Evolutionary conservation across 2,797 vertebrate genomes (phyloP), one percentile per base, ranked within the genome.

Genomic region (Danio jaintianensis): DNA sequence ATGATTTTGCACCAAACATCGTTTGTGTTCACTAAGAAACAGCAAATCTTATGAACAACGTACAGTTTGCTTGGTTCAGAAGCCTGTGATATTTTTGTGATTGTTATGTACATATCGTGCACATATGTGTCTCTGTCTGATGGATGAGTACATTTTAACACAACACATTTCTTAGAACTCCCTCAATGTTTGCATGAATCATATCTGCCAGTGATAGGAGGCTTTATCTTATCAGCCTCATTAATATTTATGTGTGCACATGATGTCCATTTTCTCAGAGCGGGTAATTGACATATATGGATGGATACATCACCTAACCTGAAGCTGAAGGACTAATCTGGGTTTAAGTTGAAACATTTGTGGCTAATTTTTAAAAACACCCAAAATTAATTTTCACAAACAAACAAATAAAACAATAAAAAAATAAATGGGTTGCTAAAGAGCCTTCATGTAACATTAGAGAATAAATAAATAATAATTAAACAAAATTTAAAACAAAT

Each of bases 141-240:
- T 43, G 12, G 12, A 43, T 8, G 18, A 71, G 52, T 38, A 38
- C 22, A 52, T 38, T 50, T 47, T 38, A 7, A 9, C 7, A 71
- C 7, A 71, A 15, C n/a, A 55, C 52, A 0, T 71, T 71, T 71
- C 68, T 71, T 71, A 56, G 68, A 73, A 74, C 13, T 47, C 9
- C 42, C 42, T 38, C 55, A 71, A 18, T 61, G 15, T 74, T n/a
- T 74, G 47, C n/a, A n/a, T 61, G 20, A 48, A 36, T n/a, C 18
- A 1, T 73, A 61, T 73, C 40, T 73, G 15, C 15, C 15, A n/a
- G 16, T 59, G 55, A 73, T n/a, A 69, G 8, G 66, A 48, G 43
- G 16, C 9, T 9, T 59, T 59, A 61, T 59, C 71, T 74, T 74
- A 29, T 38, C 69, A 72, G 18, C 40, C 22, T 18, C 5, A 48